Evolutionary conservation across 2,797 vertebrate genomes (phyloP), one percentile per base, ranked within the genome.

Genomic region (Scleropages formosus): DNA sequence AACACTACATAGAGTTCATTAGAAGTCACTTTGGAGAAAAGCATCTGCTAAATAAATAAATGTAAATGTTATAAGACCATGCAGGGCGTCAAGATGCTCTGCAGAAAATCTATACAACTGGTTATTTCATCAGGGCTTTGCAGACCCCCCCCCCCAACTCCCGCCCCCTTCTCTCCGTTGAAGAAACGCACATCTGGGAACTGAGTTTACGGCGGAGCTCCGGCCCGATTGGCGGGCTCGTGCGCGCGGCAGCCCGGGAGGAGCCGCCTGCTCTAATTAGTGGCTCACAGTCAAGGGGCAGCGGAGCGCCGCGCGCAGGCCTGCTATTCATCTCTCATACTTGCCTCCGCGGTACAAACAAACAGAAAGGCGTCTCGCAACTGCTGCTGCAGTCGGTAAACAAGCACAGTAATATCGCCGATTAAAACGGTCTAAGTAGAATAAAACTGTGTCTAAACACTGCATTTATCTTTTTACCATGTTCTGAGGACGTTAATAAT

Each of bases 171-270:
- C 53, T 6, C 8, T n/a, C 44, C 74, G 67, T 70, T 63, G 65
- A 31, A 78, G 60, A 71, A 72, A 65, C 65, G 27, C 76, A 86
- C 86, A 90, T 88, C 87, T 89, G 88, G 83, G 68, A 77, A 81
- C 78, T 82, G 76, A 76, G 79, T 89, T 78, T 81, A 78, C 68
- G 64, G 47, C 77, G 80, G 59, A 80, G 20, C 80, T 82, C 82
- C 82, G 86, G 82, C 80, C n/a, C n/a, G n/a, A 77, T 78, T 80
- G 85, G 81, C 78, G 83, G 83, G 73, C 60, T n/a, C n/a, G n/a
- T n/a, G n/a, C n/a, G n/a, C n/a, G n/a, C n/a, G n/a, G n/a, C n/a
- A n/a, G n/a, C n/a, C n/a, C n/a, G n/a, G n/a, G n/a, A n/a, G n/a
- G n/a, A n/a, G 2, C 6, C 31, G 31, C 31, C 2, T 58, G 67